Percentiles rank a stretch among this genome's conserved stretches.
phyloP scores from a whole-genome alignment of 1,140 invertebrate species.

The Drosophila repleta region DNA sequence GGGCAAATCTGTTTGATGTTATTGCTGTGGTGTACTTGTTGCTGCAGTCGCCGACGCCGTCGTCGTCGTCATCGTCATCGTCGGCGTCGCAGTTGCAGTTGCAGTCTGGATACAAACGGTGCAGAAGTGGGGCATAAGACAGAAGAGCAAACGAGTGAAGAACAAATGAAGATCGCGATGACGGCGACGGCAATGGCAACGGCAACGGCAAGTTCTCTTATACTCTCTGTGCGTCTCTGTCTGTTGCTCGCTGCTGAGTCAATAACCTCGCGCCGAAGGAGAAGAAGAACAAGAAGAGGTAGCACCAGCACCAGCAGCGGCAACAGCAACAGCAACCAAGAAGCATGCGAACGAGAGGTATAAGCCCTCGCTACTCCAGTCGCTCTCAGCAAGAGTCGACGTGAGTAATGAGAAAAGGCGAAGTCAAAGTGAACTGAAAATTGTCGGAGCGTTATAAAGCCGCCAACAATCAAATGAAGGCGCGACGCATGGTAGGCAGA shows the following conservation, averaged over 20 bases:
- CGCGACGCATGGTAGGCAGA: slow-evolving; percentile 24
- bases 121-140: slow-evolving; percentile 37
- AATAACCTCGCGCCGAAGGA: slow-evolving; percentile 46
- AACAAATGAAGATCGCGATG: slow-evolving; percentile 45
- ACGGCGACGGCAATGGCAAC: slow-evolving; percentile 10
- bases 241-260: slow-evolving; percentile 44
- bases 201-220: slow-evolving; percentile 32
- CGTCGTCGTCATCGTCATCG: not conserved
- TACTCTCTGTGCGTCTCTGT: slow-evolving; percentile 26
- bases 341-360: slow-evolving; percentile 29
- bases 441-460: slow-evolving; percentile 50
- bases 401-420: slow-evolving; percentile 55
- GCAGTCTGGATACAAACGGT: slow-evolving; percentile 16
- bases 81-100: slow-evolving; percentile 6
- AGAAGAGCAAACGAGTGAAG: slow-evolving; percentile 17
- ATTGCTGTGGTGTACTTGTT: slow-evolving; percentile 33
- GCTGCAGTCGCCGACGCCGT: slow-evolving; percentile 15
- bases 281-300: slow-evolving; percentile 17
- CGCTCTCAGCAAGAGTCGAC: slow-evolving; percentile 46
- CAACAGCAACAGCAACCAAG: slow-evolving; percentile 6
- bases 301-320: not conserved
- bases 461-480: slow-evolving; percentile 57
- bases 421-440: slow-evolving; percentile 56
- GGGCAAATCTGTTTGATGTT: slow-evolving; percentile 16
- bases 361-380: slow-evolving; percentile 8